Evolutionary conservation across 2,888 invertebrate species (phyloP), one percentile per base, ranked within the genome.

Genomic region (Melanotus villosus): DNA sequence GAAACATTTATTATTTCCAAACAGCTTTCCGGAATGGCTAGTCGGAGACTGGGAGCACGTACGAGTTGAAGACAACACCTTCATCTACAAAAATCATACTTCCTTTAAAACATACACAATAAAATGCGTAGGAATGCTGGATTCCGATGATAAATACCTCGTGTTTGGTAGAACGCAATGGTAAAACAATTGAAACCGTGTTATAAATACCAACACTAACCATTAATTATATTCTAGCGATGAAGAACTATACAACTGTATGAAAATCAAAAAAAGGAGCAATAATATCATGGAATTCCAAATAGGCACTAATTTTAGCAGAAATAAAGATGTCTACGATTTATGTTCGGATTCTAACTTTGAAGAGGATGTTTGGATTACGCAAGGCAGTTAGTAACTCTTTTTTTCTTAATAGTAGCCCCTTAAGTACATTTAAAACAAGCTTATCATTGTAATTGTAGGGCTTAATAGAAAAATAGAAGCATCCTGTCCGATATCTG

Each of bases 11-110:
- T n/a, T n/a, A n/a, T 54, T 41, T 21, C 3, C 14, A 1, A 47
- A 75, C 73, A 87, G 87, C 69, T 90, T 90, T 79, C 90, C 90
- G 0, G 85, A 87, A 70, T 90, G 90, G 90, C 85, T 89, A 72
- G 86, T 88, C 73, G 90, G 90, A 26, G 83, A 87, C 62, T 91
- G 90, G 90, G 88, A 90, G 80, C 86, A 90, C 73, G 79, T 88
- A 4, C 78, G 82, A 43, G 85, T 89, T 7, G 82, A 85, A 19
- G 84, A 85, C 54, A 84, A 84, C 68, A 84, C 84, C 1, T 83
- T 89, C 65, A 80, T 84, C 1, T 88, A 87, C 79, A 85, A 84
- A 76, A 88, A 89, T 79, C 86, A 85, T 54, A 79, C 81, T 3
- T 85, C 86, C 12, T 88, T 87, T 75, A 87, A 87, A 77, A 87